phyloP scores from a whole-genome alignment of 2,888 invertebrate species.

The Rambutsinella grinnellia region DNA sequence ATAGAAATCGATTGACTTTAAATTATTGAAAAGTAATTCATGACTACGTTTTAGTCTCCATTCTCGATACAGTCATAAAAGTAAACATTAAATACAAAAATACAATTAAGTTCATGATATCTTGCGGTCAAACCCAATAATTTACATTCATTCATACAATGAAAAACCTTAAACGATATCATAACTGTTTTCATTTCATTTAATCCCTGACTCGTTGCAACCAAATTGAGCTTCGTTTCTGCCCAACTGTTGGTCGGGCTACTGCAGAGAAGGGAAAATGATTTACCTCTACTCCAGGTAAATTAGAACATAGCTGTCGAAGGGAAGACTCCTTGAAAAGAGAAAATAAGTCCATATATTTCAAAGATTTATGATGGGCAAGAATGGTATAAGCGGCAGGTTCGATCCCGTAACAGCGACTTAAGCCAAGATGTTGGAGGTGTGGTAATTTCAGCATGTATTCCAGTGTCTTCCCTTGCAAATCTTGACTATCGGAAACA shows the following conservation, averaged over 20 bases:
- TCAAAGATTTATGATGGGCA: slow-evolving; percentile 75
- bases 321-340: slow-evolving; percentile 77
- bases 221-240: slow-evolving; percentile 91
- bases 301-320: slow-evolving; percentile 71
- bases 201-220: slow-evolving; percentile 85
- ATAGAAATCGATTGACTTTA: no score
- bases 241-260: slow-evolving; percentile 90
- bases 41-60: no score
- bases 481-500: slow-evolving; percentile 85
- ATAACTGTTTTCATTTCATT: no score
- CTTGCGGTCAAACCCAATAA: no score
- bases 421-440: slow-evolving; percentile 80
- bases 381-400: slow-evolving; percentile 78
- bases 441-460: slow-evolving; percentile 72
- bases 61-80: no score
- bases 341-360: slow-evolving; percentile 86
- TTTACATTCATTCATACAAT: no score
- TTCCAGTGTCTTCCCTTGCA: slow-evolving; percentile 76
- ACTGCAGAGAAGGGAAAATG: slow-evolving; percentile 86
- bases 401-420: slow-evolving; percentile 85
- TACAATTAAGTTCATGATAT: no score
- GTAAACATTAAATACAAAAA: no score
- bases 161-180: no score
- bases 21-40: no score
- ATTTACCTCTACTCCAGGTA: slow-evolving; percentile 78